Base-by-base conservation (phyloP, 2,113 vertebrate genomes). In the Phalacrocorax brasilianus region DNA sequence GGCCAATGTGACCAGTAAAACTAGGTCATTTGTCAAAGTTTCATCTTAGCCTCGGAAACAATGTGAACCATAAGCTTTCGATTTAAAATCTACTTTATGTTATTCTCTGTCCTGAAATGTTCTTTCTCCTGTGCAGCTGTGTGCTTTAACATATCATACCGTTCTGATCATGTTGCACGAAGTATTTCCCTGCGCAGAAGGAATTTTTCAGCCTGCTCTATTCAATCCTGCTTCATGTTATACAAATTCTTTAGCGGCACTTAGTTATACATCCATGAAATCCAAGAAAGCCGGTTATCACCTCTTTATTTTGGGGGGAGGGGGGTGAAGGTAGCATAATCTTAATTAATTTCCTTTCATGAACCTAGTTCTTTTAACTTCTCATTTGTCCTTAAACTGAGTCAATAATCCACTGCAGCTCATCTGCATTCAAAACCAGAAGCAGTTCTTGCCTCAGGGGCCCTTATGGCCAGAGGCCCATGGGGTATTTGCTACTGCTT, bases 371-470 rank as follows among this genome's bases (percentile, higher is more conserved):
- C 28, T 91, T 33, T 78, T 80, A 61, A 71, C 28, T 63, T 91
- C 53, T 92, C 18, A 7, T 35, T 87, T 91, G 73, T 92, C 59
- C 67, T 95, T 76, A 93, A 92, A 89, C 7, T 7, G 45, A 91
- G 32, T 72, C 56, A 87, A 27, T 47, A 87, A 80, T 35, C 56
- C 40, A 59, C 11, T 68, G 56, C 35, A 67, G 14, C n/a, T 79
- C 58, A 49, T 68, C 40, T 0, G 0, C 21, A 4, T 32, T 72
- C 20, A 89, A 70, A 91, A 72, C 0, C 44, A 80, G 70, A 49
- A 94, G n/a, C 59, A 63, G 56, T 42, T 95, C 52, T 96, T 93
- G 96, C 93, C 91, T 96, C 93, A 76, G 91, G 93, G 87, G 63
- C 75, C 88, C 94, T 91, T 85, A 44, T 26, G 65, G 90, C 40